A percentile compares a stretch with the other conserved stretches of the same genome.
phyloP scores from a whole-genome alignment of 2,113 vertebrate species.

The Nymphicus hollandicus region DNA sequence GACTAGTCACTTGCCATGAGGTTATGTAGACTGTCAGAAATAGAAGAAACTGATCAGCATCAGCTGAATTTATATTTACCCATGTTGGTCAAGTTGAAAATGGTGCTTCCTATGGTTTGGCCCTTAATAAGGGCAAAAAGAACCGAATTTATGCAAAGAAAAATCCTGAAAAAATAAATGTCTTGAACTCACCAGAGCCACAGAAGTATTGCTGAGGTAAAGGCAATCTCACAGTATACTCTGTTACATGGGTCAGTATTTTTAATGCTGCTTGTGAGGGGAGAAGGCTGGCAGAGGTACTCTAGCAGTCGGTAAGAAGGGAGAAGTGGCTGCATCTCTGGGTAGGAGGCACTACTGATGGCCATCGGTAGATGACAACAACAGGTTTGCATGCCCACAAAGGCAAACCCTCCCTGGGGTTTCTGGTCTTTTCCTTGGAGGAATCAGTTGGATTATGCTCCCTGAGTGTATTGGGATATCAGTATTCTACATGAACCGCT shows the following conservation, averaged over 20 bases:
- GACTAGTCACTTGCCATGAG: neutral
- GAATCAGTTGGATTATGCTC: neutral
- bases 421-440: neutral
- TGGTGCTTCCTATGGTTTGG: neutral
- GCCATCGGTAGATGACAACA: neutral
- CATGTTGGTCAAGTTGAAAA: neutral
- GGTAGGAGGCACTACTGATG: neutral
- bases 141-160: neutral
- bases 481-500: accelerated
- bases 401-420: neutral
- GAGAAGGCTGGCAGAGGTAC: neutral
- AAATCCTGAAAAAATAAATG: neutral
- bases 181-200: neutral
- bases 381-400: neutral
- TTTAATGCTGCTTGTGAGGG: accelerated
- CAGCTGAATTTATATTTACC: neutral
- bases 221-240: neutral
- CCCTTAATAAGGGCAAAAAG: neutral
- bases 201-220: neutral
- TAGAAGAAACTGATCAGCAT: neutral
- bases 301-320: neutral
- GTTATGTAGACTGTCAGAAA: neutral
- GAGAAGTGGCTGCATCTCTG: neutral
- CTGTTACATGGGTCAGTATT: accelerated
- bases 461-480: accelerated